These are phyloP conservation scores for Phaethon lepturus DNA, from an alignment of 2,113 vertebrate species.

Conservation along the genomic window DNA sequence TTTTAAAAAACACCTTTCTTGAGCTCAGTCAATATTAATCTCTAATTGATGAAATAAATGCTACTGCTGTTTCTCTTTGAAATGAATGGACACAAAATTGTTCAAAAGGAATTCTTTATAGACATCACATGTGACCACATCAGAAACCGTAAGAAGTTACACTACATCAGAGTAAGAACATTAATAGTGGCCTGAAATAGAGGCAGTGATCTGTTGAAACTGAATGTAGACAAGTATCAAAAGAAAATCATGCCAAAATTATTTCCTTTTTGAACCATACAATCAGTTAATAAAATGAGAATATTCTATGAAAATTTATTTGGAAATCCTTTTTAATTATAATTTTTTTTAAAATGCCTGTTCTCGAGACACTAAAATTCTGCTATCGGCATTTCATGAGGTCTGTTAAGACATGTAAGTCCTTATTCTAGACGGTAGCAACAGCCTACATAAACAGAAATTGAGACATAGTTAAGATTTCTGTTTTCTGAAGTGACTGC, in stretches of 20 bases:
- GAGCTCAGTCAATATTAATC: constrained; percentile 48
- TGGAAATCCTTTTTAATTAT: not conserved
- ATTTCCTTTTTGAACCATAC: not conserved
- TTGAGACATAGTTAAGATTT: not conserved
- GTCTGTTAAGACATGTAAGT: not conserved
- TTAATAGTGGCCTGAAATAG: not conserved
- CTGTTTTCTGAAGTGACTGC: not conserved
- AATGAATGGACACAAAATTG: constrained; percentile 41
- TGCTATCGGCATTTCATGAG: not conserved
- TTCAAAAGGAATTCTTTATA: constrained; percentile 59
- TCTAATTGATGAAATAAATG: constrained; percentile 57
- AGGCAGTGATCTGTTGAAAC: not conserved
- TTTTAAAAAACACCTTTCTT: constrained; percentile 21
- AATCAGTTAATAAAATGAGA: not conserved
- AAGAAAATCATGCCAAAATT: not conserved
- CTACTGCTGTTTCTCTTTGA: constrained; percentile 40
- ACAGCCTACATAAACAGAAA: not conserved
- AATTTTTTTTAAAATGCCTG: not conserved
- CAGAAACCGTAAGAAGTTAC: constrained; percentile 40
- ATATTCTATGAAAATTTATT: not conserved
- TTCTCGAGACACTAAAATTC: not conserved
- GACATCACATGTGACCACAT: constrained; percentile 2
- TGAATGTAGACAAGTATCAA: not conserved
- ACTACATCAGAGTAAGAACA: constrained; percentile 5
- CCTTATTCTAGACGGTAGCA: not conserved